Evolutionary conservation across 2,797 vertebrate genomes (phyloP).

Genomic region (Pangasius djambal): DNA sequence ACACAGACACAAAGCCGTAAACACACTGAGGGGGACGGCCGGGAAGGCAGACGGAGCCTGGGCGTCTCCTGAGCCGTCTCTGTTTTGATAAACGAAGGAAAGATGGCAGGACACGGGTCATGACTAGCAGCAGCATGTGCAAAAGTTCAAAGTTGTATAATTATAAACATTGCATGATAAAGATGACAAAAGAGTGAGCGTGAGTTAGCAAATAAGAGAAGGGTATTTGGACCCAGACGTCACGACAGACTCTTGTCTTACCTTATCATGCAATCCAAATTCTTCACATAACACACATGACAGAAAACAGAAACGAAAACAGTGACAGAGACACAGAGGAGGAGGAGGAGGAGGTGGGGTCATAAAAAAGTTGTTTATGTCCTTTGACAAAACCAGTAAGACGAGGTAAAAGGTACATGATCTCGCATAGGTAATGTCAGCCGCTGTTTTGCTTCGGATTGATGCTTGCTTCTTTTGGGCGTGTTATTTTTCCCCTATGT

Average conservation of each 20-base stretch:
- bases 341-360: slow-evolving; percentile 47
- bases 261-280: slow-evolving; percentile 1
- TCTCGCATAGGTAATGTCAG: not conserved
- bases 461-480: not conserved
- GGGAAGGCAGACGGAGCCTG: slow-evolving; percentile 23
- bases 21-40: slow-evolving; percentile 23
- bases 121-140: not conserved
- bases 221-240: not conserved
- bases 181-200: no score
- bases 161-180: not conserved
- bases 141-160: not conserved
- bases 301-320: slow-evolving; percentile 21
- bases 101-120: slow-evolving; percentile 11
- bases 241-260: not conserved
- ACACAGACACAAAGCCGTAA: slow-evolving; percentile 36
- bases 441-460: not conserved
- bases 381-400: slow-evolving; percentile 43
- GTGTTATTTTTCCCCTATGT: slow-evolving; percentile 5
- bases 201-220: not conserved
- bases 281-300: slow-evolving; percentile 33
- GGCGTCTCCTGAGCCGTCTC: slow-evolving; percentile 27
- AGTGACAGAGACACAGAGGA: slow-evolving; percentile 44
- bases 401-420: slow-evolving; percentile 27
- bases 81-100: slow-evolving; percentile 12
- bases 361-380: slow-evolving; percentile 38